phyloP scores from a whole-genome alignment of 2,113 vertebrate genomes.

The Collichthys lucidus region DNA sequence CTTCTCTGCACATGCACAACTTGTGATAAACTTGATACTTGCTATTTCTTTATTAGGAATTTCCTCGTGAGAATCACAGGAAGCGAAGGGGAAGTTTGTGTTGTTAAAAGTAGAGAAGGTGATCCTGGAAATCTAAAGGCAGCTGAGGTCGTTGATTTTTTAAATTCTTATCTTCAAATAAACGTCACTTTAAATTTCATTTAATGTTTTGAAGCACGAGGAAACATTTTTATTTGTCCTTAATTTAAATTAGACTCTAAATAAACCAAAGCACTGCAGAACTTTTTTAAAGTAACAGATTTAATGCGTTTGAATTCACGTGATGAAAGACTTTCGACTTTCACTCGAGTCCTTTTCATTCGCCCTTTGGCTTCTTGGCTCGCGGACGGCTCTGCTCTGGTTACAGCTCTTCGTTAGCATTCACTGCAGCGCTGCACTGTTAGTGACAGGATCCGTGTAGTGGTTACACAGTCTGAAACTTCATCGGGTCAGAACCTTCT shows the following conservation, averaged over 20 bases:
- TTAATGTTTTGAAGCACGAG: too few relatives aligned
- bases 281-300: neutral
- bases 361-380: constrained; percentile 8
- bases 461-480: neutral
- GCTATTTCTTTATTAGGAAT: neutral
- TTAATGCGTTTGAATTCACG: too few relatives aligned
- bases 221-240: neutral
- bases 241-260: neutral
- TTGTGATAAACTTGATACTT: neutral
- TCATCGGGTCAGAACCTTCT: too few relatives aligned
- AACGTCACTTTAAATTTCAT: too few relatives aligned
- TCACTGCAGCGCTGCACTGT: neutral
- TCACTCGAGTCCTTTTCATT: neutral
- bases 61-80: neutral
- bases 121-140: neutral
- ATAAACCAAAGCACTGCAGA: neutral
- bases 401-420: neutral
- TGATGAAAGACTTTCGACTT: neutral
- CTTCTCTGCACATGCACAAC: neutral
- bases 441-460: neutral
- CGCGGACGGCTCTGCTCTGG: neutral
- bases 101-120: neutral
- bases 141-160: neutral
- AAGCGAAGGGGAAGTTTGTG: neutral
- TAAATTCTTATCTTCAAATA: too few relatives aligned